Base-by-base conservation (phyloP, 2,888 invertebrate genomes). In the Drosophila anomelani region DNA sequence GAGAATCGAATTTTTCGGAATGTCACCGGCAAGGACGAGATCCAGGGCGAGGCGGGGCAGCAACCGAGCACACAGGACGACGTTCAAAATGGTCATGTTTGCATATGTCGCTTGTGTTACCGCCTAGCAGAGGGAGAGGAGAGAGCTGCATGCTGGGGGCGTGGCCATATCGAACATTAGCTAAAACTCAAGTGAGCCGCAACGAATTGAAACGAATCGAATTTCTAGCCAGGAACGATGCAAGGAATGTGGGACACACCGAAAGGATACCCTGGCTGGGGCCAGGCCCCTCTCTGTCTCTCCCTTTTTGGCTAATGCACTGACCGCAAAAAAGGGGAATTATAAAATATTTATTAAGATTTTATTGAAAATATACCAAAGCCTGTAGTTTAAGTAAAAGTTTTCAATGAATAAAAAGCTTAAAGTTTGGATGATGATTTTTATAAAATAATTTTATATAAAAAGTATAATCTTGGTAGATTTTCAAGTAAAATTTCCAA, bases 151-250 rank as follows among this genome's bases (percentile, higher is more conserved):
- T 44, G 60, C 38, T 58, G 70, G 54, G 77, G 83, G 85, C 83
- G 83, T 83, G 82, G 81, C 43, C 83, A 83, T 79, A 86, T 81
- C 77, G 84, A 86, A 79, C 84, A 84, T 86, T 86, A 84, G 84
- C 84, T 84, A 81, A 85, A 86, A 86, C 87, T 85, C 85, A 85
- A 85, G 85, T 85, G 87, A 85, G 85, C 79, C 79, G 82, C 82
- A 85, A 74, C 82, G 85, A 85, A 85, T 81, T 75, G 87, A 86
- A 85, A 75, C 80, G 80, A 80, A 77, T 79, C 79, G 82, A 83
- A 79, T 82, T 76, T 77, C 66, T 74, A 79, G 67, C 73, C 60
- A 46, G 62, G 70, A 61, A 60, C 66, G 56, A 46, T 46, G 67
- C 69, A 59, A 60, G 69, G 69, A 59, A 70, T 70, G 70, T 56